A percentile compares a stretch with the other conserved stretches of the same genome.
These are phyloP conservation scores for Alviniconcha strummeri DNA, from an alignment of 2,888 invertebrate species.

Conservation along the genomic window DNA sequence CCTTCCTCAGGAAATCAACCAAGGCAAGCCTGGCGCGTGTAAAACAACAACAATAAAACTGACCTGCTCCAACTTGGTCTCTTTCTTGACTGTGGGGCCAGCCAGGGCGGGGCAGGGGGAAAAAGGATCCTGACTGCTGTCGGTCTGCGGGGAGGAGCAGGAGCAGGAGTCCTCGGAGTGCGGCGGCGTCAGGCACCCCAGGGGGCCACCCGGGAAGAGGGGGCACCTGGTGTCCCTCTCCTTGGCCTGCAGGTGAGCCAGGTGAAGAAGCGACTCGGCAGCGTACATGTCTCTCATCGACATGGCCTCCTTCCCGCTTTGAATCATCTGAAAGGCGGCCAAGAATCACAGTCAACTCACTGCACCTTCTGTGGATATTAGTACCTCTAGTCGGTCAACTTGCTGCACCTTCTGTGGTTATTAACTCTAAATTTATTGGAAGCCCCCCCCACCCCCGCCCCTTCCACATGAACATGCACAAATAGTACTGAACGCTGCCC, in stretches of 20 bases:
- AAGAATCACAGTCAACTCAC: not conserved
- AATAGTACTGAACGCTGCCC: no score
- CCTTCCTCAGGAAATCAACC: no score
- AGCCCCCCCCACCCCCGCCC: no score
- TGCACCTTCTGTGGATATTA: no score
- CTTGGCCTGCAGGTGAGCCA: constrained; percentile 32
- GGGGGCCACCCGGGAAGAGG: constrained; percentile 59
- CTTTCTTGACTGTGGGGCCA: constrained; percentile 28
- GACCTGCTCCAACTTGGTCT: constrained; percentile 46
- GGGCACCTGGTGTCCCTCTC: constrained; percentile 45
- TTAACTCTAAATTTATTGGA: no score
- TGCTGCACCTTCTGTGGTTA: no score
- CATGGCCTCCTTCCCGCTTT: constrained; percentile 19
- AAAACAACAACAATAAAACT: not conserved
- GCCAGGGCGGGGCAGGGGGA: not conserved
- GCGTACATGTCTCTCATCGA: constrained; percentile 64
- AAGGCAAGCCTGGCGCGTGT: no score
- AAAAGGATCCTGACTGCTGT: constrained; percentile 26
- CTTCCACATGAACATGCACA: no score
- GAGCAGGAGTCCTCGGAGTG: constrained; percentile 34
- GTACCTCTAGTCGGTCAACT: no score
- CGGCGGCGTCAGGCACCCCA: constrained; percentile 32
- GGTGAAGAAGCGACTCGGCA: constrained; percentile 72
- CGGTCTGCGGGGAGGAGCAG: constrained; percentile 10
- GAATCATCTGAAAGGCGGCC: constrained; percentile 1